Conservation (phyloP, 2,113 vertebrate genomes). For the Isichthys henryi region DNA sequence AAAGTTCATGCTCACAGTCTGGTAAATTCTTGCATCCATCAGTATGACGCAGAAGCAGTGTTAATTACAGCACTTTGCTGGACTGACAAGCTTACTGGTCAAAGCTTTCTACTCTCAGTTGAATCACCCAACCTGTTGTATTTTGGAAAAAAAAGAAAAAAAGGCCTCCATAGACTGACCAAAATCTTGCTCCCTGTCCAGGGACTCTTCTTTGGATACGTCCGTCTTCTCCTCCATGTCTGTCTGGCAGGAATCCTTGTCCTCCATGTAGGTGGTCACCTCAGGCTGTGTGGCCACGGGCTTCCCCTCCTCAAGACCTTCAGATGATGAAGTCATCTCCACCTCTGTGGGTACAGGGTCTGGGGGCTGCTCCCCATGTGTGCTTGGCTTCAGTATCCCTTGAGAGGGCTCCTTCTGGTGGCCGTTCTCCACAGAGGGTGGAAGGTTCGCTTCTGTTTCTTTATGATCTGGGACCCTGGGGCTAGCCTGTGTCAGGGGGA, state of each 20-base stretch:
- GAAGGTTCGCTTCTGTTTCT: not conserved
- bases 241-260: slow-evolving; percentile 4
- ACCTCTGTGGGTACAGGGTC: slow-evolving; percentile 28
- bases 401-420: not conserved
- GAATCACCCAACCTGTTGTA: not conserved
- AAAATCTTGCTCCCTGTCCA: slow-evolving; percentile 58
- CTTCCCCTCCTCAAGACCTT: slow-evolving; percentile 25
- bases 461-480: not conserved
- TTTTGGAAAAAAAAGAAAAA: not conserved
- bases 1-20: not conserved
- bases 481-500: not conserved
- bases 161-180: slow-evolving; percentile 45
- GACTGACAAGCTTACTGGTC: not conserved
- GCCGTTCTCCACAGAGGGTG: not conserved
- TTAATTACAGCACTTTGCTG: not conserved
- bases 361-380: slow-evolving; percentile 18
- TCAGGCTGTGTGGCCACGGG: slow-evolving; percentile 7
- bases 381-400: slow-evolving; percentile 9
- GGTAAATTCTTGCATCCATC: not conserved
- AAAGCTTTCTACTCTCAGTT: not conserved
- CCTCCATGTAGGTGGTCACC: slow-evolving; percentile 21
- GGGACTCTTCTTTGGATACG: slow-evolving; percentile 67
- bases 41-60: not conserved
- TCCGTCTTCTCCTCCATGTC: slow-evolving; percentile 62
- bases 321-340: not conserved